Evolutionary conservation across 2,888 invertebrate species (phyloP), one percentile per base, ranked within the genome.

Genomic region (Apocheima hispidaria): DNA sequence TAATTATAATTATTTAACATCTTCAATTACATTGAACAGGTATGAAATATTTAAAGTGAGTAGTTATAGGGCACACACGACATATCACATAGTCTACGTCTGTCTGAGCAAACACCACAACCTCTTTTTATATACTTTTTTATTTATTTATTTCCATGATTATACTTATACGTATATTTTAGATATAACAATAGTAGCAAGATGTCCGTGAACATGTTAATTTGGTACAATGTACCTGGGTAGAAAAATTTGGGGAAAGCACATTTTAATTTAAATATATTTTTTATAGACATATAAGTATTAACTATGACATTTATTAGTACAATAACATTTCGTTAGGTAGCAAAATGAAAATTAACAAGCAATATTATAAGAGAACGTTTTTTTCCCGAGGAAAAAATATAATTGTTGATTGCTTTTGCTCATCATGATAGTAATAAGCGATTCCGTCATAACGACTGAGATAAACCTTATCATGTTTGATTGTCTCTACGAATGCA

Each of bases 21-120:
- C 26, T 51, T 51, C 52, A 77, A 81, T 82, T 77, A 82, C 79
- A 81, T 78, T 58, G 51, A 35, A 65, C 30, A 35, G 26, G 50
- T 36, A 35, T 33, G 20, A 51, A 50, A 35, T 28, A 53, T 46
- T 44, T 44, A 23, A 14, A 43, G 26, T 43, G 43, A 26, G 14
- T 68, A 46, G 44, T 16, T 10, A 18, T 70, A 74, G 74, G 75
- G 71, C 62, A 78, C 70, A 74, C 66, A 68, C 68, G 70, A 71
- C 74, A 73, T 40, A 51, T 75, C 70, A 73, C 70, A 73, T 68
- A 66, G 60, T 71, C 73, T 81, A 81, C 77, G 78, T n/a, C n/a
- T n/a, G n/a, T n/a, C 76, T 87, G 86, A 86, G 84, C 84, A 83
- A 83, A 80, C 81, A 76, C 78, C 84, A 86, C 87, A 87, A 88